Conservation (phyloP, 2,113 vertebrate species). For the Nothocercus nigrocapillus region DNA sequence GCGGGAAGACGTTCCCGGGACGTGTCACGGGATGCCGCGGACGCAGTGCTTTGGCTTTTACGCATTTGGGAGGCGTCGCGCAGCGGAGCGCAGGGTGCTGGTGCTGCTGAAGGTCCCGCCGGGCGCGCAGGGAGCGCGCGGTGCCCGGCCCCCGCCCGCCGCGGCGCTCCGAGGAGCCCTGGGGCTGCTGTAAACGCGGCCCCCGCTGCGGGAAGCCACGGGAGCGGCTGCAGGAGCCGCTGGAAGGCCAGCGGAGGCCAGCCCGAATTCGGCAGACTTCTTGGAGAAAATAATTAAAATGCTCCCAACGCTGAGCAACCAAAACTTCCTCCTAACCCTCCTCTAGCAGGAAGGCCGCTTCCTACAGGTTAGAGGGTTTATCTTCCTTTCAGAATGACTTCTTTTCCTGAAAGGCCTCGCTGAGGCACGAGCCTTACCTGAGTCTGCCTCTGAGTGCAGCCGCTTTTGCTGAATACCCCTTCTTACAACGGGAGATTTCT, state of each 20-base stretch:
- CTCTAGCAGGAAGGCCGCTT: background rate
- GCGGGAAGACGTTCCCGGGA: slow-evolving; percentile 10
- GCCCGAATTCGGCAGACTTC: background rate
- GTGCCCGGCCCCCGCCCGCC: slow-evolving; percentile 1
- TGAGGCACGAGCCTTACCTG: background rate
- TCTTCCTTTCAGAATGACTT: background rate
- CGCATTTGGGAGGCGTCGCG: background rate
- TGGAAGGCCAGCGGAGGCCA: slow-evolving; percentile 40
- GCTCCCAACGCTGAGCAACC: background rate
- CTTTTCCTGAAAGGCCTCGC: background rate
- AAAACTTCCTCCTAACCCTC: background rate
- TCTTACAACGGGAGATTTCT: background rate
- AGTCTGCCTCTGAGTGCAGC: background rate
- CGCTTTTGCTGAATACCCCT: background rate
- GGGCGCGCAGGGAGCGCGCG: no score
- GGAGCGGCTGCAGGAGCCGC: background rate
- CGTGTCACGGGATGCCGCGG: background rate
- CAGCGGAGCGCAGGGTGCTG: background rate
- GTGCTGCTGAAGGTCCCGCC: rapidly evolving
- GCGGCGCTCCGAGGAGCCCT: slow-evolving; percentile 25
- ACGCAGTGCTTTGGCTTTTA: background rate
- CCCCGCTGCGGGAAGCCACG: slow-evolving; percentile 24
- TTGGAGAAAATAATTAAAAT: slow-evolving; percentile 15
- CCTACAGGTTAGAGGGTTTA: rapidly evolving
- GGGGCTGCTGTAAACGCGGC: background rate